Evolutionary conservation across 2,888 invertebrate genomes (phyloP).

Genomic region (Andrena flavipes): DNA sequence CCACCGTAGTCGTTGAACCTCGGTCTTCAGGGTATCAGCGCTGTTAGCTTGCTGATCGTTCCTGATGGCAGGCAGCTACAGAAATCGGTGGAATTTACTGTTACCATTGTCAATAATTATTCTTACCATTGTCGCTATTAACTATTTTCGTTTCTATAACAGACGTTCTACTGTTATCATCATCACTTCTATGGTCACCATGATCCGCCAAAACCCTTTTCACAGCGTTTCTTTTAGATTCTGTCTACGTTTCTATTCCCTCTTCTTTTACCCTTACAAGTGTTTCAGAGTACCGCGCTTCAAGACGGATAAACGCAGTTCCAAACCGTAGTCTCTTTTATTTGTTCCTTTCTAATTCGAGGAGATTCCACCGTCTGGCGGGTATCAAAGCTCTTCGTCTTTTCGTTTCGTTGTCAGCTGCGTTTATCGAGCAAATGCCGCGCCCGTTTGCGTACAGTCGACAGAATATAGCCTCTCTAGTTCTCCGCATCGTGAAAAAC

Average conservation of each 20-base stretch:
- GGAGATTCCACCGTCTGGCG: not conserved
- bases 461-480: constrained; percentile 26
- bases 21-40: constrained; percentile 30
- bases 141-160: not conserved
- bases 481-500: constrained; percentile 35
- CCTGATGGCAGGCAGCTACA: constrained; percentile 49
- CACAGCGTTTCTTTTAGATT: constrained; percentile 25
- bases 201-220: constrained; percentile 3
- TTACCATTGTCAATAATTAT: constrained; percentile 7
- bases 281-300: constrained; percentile 4
- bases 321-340: not conserved
- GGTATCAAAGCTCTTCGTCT: no score
- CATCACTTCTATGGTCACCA: not conserved
- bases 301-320: constrained; percentile 49
- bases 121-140: not conserved
- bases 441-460: constrained; percentile 28
- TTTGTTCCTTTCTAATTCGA: not conserved
- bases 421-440: constrained; percentile 45
- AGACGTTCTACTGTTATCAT: not conserved
- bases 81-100: constrained; percentile 32
- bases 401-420: not conserved
- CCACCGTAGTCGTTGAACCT: constrained; percentile 4
- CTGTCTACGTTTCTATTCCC: not conserved
- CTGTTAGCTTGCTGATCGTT: constrained; percentile 52
- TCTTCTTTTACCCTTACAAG: not conserved